phyloP scores from a whole-genome alignment of 2,113 vertebrate species.

The Melanerpes formicivorus region DNA sequence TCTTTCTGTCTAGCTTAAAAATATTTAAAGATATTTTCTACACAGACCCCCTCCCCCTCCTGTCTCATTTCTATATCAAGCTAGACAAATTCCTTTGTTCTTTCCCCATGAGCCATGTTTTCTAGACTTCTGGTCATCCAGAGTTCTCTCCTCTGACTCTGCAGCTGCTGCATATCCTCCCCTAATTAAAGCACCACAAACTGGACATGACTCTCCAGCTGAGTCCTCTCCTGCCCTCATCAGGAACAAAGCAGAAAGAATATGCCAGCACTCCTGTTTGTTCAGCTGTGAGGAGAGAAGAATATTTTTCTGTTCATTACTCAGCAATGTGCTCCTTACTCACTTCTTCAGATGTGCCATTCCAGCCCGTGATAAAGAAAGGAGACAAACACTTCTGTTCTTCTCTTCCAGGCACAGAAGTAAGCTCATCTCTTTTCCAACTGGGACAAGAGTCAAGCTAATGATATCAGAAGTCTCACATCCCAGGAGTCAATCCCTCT shows the following conservation, averaged over 20 bases:
- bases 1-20: not conserved
- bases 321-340: not conserved
- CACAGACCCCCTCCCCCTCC: not conserved
- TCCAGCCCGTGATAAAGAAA: not conserved
- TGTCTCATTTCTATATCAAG: not conserved
- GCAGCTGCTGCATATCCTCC: not conserved
- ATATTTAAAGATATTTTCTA: not conserved
- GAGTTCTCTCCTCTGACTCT: not conserved
- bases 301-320: conserved; percentile 2
- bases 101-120: not conserved
- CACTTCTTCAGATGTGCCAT: not conserved
- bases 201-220: not conserved
- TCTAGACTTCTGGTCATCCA: not conserved
- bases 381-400: not conserved
- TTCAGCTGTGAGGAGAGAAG: not conserved
- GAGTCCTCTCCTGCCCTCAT: not conserved
- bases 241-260: not conserved
- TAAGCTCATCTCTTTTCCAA: not conserved
- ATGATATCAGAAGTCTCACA: not conserved
- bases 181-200: conserved; percentile 1
- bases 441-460: not conserved
- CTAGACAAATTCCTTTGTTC: not conserved
- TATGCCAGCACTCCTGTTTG: not conserved
- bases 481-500: not conserved
- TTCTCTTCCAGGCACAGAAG: not conserved